Evolutionary conservation across 2,888 invertebrate species (phyloP).

Genomic region (Macrophya alboannulata): DNA sequence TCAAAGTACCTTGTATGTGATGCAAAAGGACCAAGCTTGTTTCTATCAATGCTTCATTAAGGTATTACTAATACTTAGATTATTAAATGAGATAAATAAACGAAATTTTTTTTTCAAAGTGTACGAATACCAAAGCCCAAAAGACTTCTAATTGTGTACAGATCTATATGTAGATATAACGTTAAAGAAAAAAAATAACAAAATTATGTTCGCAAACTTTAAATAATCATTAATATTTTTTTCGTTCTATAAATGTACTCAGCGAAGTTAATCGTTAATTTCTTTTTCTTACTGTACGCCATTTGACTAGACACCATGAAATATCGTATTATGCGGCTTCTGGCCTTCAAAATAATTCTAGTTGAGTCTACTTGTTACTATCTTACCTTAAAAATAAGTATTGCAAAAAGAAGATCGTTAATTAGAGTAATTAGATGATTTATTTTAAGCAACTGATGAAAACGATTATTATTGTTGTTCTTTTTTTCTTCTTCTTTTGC

Average conservation of each 20-base stretch:
- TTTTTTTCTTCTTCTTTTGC: not conserved
- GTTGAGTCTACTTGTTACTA: slow-evolving; percentile 18
- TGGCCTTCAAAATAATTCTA: slow-evolving; percentile 45
- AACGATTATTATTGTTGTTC: not conserved
- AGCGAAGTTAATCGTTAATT: not conserved
- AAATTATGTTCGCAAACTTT: slow-evolving; percentile 52
- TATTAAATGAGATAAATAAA: slow-evolving; percentile 31
- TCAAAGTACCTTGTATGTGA: slow-evolving; percentile 4
- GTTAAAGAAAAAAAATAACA: slow-evolving; percentile 37
- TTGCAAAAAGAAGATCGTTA: slow-evolving; percentile 37
- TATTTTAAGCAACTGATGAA: not conserved
- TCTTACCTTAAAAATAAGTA: slow-evolving; percentile 39
- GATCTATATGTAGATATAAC: slow-evolving; percentile 10
- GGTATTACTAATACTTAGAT: slow-evolving; percentile 20
- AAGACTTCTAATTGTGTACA: not conserved
- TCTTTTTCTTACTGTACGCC: slow-evolving; percentile 33
- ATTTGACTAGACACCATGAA: slow-evolving; percentile 54
- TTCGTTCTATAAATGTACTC: slow-evolving; percentile 15
- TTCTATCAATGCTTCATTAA: not conserved
- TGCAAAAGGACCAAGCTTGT: slow-evolving; percentile 6
- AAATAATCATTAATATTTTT: slow-evolving; percentile 43
- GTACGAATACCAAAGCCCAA: not conserved
- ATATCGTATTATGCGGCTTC: slow-evolving; percentile 36
- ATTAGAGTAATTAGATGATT: not conserved
- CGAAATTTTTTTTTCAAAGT: slow-evolving; percentile 1